Percentiles rank a stretch among this genome's conserved stretches.
Evolutionary conservation across 2,113 vertebrate species (phyloP).

Genomic region (Eira barbara): DNA sequence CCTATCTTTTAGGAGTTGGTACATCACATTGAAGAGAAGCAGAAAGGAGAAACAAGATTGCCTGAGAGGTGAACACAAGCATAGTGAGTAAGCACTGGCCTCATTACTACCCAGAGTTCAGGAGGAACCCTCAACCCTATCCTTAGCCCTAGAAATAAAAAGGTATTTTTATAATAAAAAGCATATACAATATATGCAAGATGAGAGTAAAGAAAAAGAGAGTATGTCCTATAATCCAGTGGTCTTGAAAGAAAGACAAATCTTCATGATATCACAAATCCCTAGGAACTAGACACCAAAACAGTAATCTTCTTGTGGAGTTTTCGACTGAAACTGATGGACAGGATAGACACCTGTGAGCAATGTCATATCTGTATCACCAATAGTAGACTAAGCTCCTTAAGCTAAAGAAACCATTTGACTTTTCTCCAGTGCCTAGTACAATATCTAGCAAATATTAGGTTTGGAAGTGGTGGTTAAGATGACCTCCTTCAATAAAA

Average conservation of each 20-base stretch:
- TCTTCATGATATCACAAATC: not conserved
- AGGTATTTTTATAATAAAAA: not conserved
- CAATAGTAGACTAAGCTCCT: not conserved
- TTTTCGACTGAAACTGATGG: not conserved
- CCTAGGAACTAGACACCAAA: not conserved
- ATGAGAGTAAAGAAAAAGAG: not conserved
- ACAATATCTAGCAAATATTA: not conserved
- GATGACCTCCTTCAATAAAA: conserved; percentile 12
- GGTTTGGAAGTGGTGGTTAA: not conserved
- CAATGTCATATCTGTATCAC: not conserved
- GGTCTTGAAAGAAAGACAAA: not conserved
- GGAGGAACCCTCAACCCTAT: not conserved
- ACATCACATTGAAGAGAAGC: not conserved
- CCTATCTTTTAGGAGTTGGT: not conserved
- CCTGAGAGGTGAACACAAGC: not conserved
- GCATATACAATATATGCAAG: not conserved
- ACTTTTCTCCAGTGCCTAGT: not conserved
- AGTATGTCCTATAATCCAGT: not conserved
- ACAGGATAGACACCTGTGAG: not conserved
- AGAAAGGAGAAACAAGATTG: not conserved
- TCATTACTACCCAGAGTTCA: not conserved
- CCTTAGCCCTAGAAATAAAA: not conserved
- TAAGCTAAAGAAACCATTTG: not conserved
- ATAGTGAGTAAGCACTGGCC: not conserved
- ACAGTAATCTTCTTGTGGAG: not conserved